Conservation (phyloP, 2,888 invertebrate species). For the Netelia fuscicornis region DNA sequence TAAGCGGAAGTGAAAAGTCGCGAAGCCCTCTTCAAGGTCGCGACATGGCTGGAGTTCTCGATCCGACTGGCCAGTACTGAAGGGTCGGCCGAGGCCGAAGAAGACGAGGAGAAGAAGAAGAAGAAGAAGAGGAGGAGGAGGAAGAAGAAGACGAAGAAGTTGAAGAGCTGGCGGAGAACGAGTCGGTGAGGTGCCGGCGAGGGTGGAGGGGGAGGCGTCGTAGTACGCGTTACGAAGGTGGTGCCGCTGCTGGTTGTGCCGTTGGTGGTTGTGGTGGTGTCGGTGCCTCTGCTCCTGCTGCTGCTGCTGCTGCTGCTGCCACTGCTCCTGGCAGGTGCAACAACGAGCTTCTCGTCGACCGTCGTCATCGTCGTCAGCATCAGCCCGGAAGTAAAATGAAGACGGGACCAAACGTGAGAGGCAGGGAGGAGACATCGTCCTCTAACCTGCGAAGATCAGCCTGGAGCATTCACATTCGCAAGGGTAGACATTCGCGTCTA, state of each 20-base stretch:
- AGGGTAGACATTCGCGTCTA: slow-evolving; percentile 80
- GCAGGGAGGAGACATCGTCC: slow-evolving; percentile 82
- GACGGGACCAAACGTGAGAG: slow-evolving; percentile 76
- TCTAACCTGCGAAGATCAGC: slow-evolving; percentile 82
- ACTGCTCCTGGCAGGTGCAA: slow-evolving; percentile 67
- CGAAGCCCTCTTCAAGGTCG: slow-evolving; percentile 74
- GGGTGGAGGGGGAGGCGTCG: slow-evolving; percentile 45
- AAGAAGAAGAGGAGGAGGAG: slow-evolving; percentile 30
- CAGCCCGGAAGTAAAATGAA: slow-evolving; percentile 73
- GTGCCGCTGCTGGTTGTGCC: slow-evolving; percentile 41
- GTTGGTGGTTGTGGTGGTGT: slow-evolving; percentile 48
- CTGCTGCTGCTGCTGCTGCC: slow-evolving; percentile 10
- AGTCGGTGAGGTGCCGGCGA: slow-evolving; percentile 55
- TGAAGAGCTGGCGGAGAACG: slow-evolving; percentile 45
- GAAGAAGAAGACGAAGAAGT: slow-evolving; percentile 24
- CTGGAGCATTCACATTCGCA: slow-evolving; percentile 84
- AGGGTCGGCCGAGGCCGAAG: slow-evolving; percentile 47
- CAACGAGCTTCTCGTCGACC: slow-evolving; percentile 54
- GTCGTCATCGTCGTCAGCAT: slow-evolving; percentile 25
- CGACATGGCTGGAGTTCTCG: slow-evolving; percentile 80
- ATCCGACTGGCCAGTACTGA: slow-evolving; percentile 82
- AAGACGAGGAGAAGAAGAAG: slow-evolving; percentile 23
- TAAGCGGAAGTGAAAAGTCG: slow-evolving; percentile 58
- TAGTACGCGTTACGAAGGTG: slow-evolving; percentile 27
- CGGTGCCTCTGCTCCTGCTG: slow-evolving; percentile 31